Conservation (phyloP, 2,888 invertebrate genomes). For the Salticus scenicus region DNA sequence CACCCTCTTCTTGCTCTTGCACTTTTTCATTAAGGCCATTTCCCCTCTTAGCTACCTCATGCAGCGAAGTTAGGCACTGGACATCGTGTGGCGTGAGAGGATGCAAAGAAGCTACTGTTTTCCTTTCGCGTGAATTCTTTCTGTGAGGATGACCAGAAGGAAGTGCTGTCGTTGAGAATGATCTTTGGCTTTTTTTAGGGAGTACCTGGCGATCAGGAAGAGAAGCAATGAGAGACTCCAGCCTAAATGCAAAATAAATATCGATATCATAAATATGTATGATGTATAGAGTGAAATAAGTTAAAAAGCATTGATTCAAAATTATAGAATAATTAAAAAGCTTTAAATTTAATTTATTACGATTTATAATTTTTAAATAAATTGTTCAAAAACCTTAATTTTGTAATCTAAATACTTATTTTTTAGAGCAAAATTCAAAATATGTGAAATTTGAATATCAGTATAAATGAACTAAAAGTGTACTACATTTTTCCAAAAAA, state of each 20-base stretch:
- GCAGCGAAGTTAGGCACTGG: slow-evolving; percentile 50
- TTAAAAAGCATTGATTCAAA: too few species aligned
- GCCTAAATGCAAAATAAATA: slow-evolving; percentile 4
- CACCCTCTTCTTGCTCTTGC: slow-evolving; percentile 8
- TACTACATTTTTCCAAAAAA: too few species aligned
- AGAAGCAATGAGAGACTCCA: slow-evolving; percentile 47
- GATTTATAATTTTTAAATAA: too few species aligned
- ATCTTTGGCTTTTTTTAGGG: slow-evolving; percentile 70
- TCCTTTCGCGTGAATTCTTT: slow-evolving; percentile 74
- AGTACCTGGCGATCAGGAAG: slow-evolving; percentile 28
- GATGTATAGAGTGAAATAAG: not conserved
- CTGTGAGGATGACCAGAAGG: slow-evolving; percentile 71
- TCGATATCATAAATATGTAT: too few species aligned
- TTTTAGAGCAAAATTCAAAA: too few species aligned
- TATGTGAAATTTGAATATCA: too few species aligned
- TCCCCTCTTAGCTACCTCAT: slow-evolving; percentile 48
- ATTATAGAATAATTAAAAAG: too few species aligned
- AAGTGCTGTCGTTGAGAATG: slow-evolving; percentile 75
- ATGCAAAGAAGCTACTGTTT: slow-evolving; percentile 74
- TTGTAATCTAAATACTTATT: too few species aligned
- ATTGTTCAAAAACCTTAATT: too few species aligned
- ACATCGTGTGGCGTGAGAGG: slow-evolving; percentile 73
- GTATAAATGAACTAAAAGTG: too few species aligned
- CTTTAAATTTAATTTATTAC: not conserved
- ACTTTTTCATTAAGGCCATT: slow-evolving; percentile 31